These are phyloP conservation scores for Lepidocolaptes lacrymiger DNA, from an alignment of 2,797 vertebrate genomes.

Conservation along the genomic window DNA sequence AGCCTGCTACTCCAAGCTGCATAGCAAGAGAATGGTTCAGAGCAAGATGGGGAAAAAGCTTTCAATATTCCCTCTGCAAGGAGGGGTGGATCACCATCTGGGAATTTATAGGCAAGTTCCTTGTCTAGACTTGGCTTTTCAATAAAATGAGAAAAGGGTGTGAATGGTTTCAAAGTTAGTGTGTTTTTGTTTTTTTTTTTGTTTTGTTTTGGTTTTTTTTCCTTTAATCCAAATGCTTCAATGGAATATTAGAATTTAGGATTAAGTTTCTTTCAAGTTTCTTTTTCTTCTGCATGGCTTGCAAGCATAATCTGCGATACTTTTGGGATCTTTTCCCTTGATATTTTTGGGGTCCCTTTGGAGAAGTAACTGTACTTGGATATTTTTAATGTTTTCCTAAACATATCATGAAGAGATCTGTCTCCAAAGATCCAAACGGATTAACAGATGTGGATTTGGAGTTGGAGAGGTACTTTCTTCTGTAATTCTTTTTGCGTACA, in stretches of 20 bases:
- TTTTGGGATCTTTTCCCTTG: neutral
- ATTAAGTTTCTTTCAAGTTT: neutral
- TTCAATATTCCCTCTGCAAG: neutral
- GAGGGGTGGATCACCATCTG: neutral
- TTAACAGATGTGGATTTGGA: neutral
- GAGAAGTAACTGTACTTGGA: neutral
- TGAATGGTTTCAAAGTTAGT: neutral
- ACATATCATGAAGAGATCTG: neutral
- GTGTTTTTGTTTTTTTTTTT: neutral
- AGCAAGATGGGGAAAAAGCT: neutral
- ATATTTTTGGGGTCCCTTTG: neutral
- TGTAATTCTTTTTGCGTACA: neutral
- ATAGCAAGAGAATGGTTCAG: neutral
- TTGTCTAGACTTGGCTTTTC: neutral
- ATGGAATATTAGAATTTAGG: neutral
- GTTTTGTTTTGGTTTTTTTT: fast-evolving
- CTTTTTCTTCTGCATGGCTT: neutral
- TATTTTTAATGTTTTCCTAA: neutral
- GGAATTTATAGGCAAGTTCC: neutral
- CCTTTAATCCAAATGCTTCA: neutral
- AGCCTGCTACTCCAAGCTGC: neutral
- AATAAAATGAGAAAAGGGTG: neutral
- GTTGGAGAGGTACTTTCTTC: neutral
- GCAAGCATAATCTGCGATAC: neutral
- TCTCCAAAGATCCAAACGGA: neutral